Evolutionary conservation across 1,140 invertebrate species (phyloP), one percentile per base, ranked within the genome.

Genomic region (Macrosteles quadrilineatus): DNA sequence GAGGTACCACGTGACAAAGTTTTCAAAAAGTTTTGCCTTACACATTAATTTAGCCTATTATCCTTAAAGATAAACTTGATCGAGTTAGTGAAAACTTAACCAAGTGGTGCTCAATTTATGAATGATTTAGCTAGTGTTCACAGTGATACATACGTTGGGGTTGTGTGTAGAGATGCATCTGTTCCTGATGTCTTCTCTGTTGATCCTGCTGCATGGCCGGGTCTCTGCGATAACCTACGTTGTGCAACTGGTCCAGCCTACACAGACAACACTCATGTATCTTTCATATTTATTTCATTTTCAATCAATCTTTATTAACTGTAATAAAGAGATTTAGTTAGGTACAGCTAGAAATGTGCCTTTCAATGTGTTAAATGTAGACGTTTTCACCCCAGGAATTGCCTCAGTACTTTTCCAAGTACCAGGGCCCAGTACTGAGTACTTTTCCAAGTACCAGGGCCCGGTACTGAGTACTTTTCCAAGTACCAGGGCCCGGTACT

Each of bases 231-330:
- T 93, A 90, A 72, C 85, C 87, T 69, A 92, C 85, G 63, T 83
- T 87, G 73, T 89, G 90, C 69, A 93, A 80, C 80, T 93, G 87
- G 2, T 88, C 87, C 73, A 93, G 82, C 82, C 91, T 85, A 80
- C 21, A 70, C 14, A 66, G 27, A 21, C 25, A 73, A 25, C 45
- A 62, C 36, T 30, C 21, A 1, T 1, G 62, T 29, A 64, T 23
- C 19, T 43, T 21, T 6, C 12, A 32, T n/a, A n/a, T n/a, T n/a
- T 57, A 12, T 9, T 40, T 64, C 17, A 64, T n/a, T 17, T 40
- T 29, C 17, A 32, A 64, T 64, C 4, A 6, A 64, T 12, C 32
- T 32, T 64, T 64, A 4, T 11, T 9, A 29, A 12, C 25, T 12
- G 6, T n/a, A 9, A 57, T 57, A 25, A 11, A 57, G 11, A 23